These are phyloP conservation scores for Tillus elongatus DNA, from an alignment of 2,888 invertebrate species.

Conservation along the genomic window DNA sequence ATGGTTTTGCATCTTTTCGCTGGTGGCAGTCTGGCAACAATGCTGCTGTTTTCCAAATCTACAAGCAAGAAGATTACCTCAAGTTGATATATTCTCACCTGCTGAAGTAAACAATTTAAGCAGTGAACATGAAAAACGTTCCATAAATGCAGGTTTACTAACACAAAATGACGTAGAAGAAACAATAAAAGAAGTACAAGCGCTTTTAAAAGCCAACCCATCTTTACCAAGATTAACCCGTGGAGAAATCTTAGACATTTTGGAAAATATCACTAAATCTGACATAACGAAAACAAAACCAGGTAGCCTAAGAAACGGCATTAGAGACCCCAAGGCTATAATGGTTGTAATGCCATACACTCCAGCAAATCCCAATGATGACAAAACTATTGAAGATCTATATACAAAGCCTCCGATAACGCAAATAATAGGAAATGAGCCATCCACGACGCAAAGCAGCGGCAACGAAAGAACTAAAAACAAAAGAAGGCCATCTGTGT, in stretches of 20 bases:
- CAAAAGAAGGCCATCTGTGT: constrained; percentile 10
- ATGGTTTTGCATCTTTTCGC: no score
- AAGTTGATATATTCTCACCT: no score
- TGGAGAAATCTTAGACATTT: constrained; percentile 56
- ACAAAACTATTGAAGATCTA: constrained; percentile 49
- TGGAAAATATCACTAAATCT: constrained; percentile 55
- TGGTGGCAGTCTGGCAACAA: no score
- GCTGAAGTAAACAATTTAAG: no score
- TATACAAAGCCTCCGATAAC: constrained; percentile 58
- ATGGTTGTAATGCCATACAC: constrained; percentile 61
- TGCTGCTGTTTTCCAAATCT: no score
- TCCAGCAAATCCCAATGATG: constrained; percentile 47
- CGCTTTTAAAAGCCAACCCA: constrained; percentile 50
- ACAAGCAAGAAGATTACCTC: no score
- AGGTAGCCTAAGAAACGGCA: constrained; percentile 26
- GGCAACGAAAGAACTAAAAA: constrained; percentile 14
- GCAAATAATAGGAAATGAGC: constrained; percentile 44
- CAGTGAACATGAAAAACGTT: no score
- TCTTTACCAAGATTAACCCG: constrained; percentile 55
- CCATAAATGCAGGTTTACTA: neutral
- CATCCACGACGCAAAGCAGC: constrained; percentile 4
- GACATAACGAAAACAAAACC: constrained; percentile 36
- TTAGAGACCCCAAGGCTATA: constrained; percentile 45
- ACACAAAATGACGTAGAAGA: constrained; percentile 46
- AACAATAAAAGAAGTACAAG: constrained; percentile 60